A percentile compares a stretch with the other conserved stretches of the same genome.
These are phyloP conservation scores for Amia ocellicauda DNA, from an alignment of 2,113 vertebrate species.

Conservation along the genomic window DNA sequence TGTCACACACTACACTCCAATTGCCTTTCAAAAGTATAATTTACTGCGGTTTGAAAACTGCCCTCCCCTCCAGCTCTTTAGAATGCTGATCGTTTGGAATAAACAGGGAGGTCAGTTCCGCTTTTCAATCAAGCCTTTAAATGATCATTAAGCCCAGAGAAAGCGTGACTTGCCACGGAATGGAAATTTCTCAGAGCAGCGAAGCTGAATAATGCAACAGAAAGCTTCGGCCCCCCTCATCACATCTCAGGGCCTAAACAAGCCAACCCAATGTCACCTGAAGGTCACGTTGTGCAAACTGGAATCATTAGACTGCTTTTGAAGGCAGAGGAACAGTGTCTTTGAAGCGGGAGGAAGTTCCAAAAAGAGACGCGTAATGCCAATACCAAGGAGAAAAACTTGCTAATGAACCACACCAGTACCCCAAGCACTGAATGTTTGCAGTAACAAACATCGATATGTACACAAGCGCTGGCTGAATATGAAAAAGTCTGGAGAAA, in stretches of 20 bases:
- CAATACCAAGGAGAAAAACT: no score
- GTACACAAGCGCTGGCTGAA: slow-evolving; percentile 4
- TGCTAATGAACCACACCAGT: no score
- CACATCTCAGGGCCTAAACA: not conserved
- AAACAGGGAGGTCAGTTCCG: not conserved
- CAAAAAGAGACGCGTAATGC: no score
- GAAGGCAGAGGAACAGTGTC: not conserved
- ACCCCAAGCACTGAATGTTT: no score
- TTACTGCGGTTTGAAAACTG: not conserved
- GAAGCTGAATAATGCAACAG: not conserved
- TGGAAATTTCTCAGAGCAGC: not conserved
- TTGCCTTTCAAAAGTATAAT: not conserved
- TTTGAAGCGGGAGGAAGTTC: not conserved
- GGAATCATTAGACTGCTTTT: not conserved
- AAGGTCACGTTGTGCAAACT: not conserved
- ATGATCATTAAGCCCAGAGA: not conserved
- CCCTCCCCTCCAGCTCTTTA: not conserved
- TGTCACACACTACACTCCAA: not conserved
- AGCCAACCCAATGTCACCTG: not conserved
- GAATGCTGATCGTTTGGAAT: not conserved
- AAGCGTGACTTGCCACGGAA: not conserved
- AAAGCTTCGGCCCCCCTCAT: not conserved
- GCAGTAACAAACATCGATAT: no score
- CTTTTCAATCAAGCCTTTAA: slow-evolving; percentile 3
- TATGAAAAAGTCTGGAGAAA: no score